Conservation (phyloP, 1,140 invertebrate species). For the Hypothenemus hampei region DNA sequence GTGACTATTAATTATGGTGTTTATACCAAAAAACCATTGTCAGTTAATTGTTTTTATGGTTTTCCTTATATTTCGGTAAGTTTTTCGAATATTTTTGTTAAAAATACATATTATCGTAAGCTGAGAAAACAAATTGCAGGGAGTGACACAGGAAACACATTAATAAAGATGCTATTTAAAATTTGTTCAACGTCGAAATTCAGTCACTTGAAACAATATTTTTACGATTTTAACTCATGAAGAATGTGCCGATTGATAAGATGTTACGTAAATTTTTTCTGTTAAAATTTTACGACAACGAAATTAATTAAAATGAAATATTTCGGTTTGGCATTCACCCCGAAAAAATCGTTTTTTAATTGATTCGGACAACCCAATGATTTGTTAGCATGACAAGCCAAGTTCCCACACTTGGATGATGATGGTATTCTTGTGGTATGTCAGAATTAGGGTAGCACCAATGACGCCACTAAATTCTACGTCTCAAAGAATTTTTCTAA, state of each 20-base stretch:
- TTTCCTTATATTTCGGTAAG: conserved; percentile 12
- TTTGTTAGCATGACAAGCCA: conserved; percentile 1
- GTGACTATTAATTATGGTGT: conserved; percentile 2
- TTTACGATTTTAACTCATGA: too few species aligned
- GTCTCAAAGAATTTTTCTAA: too few species aligned
- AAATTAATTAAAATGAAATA: too few species aligned
- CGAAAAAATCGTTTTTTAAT: conserved; percentile 2
- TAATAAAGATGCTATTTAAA: too few species aligned
- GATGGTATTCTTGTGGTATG: conserved; percentile 10
- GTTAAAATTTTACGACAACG: too few species aligned
- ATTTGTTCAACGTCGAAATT: too few species aligned
- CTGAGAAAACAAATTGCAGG: too few species aligned
- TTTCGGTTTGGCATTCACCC: not conserved
- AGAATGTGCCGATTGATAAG: too few species aligned
- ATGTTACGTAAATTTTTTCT: too few species aligned
- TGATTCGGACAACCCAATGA: conserved; percentile 8
- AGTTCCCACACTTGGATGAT: conserved; percentile 5
- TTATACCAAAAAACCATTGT: not conserved
- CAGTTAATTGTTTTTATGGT: conserved; percentile 10
- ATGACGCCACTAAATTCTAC: conserved; percentile 9
- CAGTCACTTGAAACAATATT: too few species aligned
- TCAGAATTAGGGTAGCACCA: not conserved
- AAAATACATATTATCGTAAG: too few species aligned
- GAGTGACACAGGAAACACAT: too few species aligned
- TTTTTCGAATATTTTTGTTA: not conserved